Base-by-base conservation (phyloP, 2,888 invertebrate species). In the Oscheius onirici region DNA sequence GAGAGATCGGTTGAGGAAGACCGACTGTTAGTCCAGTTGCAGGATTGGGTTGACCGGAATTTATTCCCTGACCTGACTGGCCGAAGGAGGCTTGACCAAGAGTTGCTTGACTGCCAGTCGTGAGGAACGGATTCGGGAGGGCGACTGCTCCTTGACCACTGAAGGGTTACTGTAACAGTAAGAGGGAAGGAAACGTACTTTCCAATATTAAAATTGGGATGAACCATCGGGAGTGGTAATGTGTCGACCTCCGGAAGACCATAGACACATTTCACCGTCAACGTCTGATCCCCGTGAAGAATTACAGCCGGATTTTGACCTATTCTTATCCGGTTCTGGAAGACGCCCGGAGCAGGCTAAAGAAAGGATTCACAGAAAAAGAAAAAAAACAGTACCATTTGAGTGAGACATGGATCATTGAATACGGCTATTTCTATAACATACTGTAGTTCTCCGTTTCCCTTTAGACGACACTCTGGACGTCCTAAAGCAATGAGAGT, bases 291-390 rank as follows among this genome's bases (percentile, higher is more conserved):
- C 20, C 79, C 80, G 51, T 82, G 79, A n/a, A 87, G 74, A 24
- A 87, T 86, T 11, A 87, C 79, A 2, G 79, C 77, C 8, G 86
- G 87, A 70, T 85, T 84, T 58, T 83, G 79, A 8, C 86, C 86
- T 34, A 87, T 85, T 41, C 87, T 67, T 20, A 87, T 78, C 1
- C 85, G 79, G 67, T 87, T 87, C 76, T 87, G 84, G 73, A 87
- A 87, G 6, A 84, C 81, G 26, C 86, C 84, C n/a, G 72, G 78
- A 8, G 81, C 74, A 5, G 80, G 80, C 84, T 83, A 70, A 67
- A 83, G 74, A 26, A n/a, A n/a, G 3, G 34, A 34, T 34, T 34
- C 8, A 34, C 34, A 34, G 8, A 34, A 34, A 26, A 26, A 13
- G 15, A 26, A 1, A 22, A 13, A 10, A 13, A 20, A 34, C 20